These are phyloP conservation scores for Ascaphus truei DNA, from an alignment of 2,113 vertebrate genomes.

Conservation along the genomic window DNA sequence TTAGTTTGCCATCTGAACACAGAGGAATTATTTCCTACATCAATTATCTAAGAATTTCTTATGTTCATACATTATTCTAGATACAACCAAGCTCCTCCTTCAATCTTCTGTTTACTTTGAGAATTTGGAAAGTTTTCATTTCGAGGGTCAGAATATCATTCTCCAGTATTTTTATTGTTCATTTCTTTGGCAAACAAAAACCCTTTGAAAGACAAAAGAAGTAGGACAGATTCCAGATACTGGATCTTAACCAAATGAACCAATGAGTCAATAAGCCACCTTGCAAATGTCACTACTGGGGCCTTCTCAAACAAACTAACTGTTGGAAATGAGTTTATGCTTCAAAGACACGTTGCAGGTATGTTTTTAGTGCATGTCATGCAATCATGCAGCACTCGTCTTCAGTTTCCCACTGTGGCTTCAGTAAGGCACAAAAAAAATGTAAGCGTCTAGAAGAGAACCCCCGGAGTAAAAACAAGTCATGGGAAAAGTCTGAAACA, in stretches of 20 bases:
- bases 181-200: too few species aligned
- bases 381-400: background rate
- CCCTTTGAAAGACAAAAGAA: background rate
- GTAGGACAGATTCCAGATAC: background rate
- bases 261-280: background rate
- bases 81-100: background rate
- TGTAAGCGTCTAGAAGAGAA: background rate
- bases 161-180: background rate
- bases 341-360: background rate
- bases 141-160: background rate
- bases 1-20: too few species aligned
- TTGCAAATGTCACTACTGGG: background rate
- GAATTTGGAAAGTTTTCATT: background rate
- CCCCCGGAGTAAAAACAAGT: background rate
- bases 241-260: background rate
- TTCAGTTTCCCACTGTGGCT: background rate
- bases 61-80: too few species aligned
- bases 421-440: background rate
- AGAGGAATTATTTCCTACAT: too few species aligned
- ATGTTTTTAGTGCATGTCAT: background rate
- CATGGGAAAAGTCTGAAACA: slow-evolving; percentile 17
- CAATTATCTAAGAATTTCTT: too few species aligned
- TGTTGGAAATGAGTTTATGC: background rate
- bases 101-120: background rate
- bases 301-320: background rate